Percentiles rank a stretch among this genome's conserved stretches.
Evolutionary conservation across 2,888 invertebrate species (phyloP).

Genomic region (Conchocele bisecta): DNA sequence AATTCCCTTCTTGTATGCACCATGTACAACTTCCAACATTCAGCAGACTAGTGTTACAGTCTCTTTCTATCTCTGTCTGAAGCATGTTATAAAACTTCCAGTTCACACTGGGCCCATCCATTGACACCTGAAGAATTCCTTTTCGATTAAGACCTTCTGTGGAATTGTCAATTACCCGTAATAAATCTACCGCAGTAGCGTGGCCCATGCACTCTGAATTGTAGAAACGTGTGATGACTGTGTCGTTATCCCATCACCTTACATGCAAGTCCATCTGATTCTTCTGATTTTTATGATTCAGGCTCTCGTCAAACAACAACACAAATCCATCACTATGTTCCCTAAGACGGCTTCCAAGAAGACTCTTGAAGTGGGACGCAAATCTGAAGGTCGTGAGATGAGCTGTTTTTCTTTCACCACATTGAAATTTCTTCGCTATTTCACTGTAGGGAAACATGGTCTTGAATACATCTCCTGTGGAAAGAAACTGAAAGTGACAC

Average conservation of each 20-base stretch:
- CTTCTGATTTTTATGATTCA: not conserved
- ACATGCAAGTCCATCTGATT: not conserved
- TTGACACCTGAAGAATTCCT: not conserved
- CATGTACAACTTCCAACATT: constrained; percentile 52
- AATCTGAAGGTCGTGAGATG: not conserved
- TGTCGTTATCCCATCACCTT: not conserved
- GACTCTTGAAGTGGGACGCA: not conserved
- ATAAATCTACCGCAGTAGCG: not conserved
- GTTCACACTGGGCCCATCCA: constrained; percentile 33
- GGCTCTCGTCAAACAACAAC: constrained; percentile 1
- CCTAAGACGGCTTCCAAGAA: not conserved
- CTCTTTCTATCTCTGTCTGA: not conserved
- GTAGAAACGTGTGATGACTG: not conserved
- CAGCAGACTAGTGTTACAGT: not conserved
- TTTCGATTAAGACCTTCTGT: not conserved
- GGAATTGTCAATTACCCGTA: not conserved
- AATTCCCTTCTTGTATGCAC: constrained; percentile 69
- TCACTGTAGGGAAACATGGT: not conserved
- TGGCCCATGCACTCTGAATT: not conserved
- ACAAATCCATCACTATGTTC: not conserved
- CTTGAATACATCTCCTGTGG: not conserved
- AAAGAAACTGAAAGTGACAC: too few relatives aligned
- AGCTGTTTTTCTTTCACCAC: constrained; percentile 1
- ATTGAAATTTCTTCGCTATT: not conserved
- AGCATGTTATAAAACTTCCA: not conserved